These are phyloP conservation scores for Zaprionus nigranus DNA, from an alignment of 1,140 invertebrate species.

Conservation along the genomic window DNA sequence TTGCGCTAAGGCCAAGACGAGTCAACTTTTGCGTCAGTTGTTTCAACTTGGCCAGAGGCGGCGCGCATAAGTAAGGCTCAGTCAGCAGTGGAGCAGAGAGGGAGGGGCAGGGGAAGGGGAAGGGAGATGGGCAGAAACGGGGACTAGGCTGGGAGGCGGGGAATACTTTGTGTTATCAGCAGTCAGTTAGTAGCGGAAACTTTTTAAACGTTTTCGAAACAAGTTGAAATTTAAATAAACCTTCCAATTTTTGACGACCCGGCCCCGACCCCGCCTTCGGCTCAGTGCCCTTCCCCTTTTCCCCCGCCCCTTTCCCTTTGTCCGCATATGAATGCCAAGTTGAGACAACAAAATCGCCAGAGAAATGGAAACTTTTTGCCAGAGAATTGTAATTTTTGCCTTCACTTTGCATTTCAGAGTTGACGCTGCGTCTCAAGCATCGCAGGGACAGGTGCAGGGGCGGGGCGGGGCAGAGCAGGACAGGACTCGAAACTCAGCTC, in stretches of 20 bases:
- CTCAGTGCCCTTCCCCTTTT: neutral
- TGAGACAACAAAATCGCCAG: constrained; percentile 76
- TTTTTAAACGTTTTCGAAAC: constrained; percentile 82
- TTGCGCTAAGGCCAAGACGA: constrained; percentile 46
- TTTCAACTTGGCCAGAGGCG: constrained; percentile 68
- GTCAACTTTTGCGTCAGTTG: constrained; percentile 76
- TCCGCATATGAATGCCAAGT: constrained; percentile 59
- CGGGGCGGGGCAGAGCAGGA: neutral
- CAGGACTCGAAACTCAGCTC: constrained; percentile 16
- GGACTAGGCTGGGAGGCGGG: neutral
- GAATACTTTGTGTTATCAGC: constrained; percentile 75
- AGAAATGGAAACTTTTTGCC: constrained; percentile 64
- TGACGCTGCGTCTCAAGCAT: constrained; percentile 39
- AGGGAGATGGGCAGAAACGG: no score
- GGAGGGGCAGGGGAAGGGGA: neutral
- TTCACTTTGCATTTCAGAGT: constrained; percentile 51
- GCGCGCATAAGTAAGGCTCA: constrained; percentile 17
- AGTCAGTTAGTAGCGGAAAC: constrained; percentile 81
- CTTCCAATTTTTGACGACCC: constrained; percentile 78
- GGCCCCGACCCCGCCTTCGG: neutral
- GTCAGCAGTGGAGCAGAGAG: neutral
- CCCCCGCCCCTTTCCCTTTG: neutral
- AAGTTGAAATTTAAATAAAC: constrained; percentile 83
- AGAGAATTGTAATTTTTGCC: constrained; percentile 55
- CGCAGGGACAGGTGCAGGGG: neutral